A percentile compares a stretch with the other conserved stretches of the same genome.
Evolutionary conservation across 1,140 invertebrate genomes (phyloP).

Genomic region (Linepithema humile): DNA sequence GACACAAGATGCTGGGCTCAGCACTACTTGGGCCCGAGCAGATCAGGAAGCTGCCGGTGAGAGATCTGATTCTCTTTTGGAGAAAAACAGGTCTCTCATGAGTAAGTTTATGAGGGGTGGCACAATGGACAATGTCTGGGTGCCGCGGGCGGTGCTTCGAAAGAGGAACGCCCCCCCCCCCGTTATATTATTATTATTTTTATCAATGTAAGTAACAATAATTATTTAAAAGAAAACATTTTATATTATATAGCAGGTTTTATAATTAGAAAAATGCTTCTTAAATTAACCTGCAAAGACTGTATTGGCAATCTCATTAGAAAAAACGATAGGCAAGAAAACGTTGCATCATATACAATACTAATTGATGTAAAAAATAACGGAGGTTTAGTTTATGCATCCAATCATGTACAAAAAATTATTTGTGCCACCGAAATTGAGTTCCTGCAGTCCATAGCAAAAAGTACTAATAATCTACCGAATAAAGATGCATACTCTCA

Average conservation of each 20-base stretch:
- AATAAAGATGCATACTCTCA: not conserved
- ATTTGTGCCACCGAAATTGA: not conserved
- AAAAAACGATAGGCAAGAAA: not conserved
- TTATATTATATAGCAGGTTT: not conserved
- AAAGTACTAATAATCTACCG: not conserved
- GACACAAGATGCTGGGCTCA: too few relatives aligned
- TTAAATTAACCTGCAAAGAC: not conserved
- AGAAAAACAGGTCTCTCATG: too few relatives aligned
- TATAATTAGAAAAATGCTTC: not conserved
- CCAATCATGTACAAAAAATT: conserved; percentile 1
- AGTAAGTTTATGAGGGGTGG: too few relatives aligned
- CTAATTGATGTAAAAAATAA: not conserved
- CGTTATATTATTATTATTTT: too few relatives aligned
- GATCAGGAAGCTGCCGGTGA: too few relatives aligned
- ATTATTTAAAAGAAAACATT: not conserved
- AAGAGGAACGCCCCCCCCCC: too few relatives aligned
- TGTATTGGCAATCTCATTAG: not conserved
- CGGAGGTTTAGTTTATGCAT: not conserved
- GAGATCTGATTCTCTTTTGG: too few relatives aligned
- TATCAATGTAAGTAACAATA: not conserved
- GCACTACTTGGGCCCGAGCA: too few relatives aligned
- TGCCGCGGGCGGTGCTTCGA: too few relatives aligned
- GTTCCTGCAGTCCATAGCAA: not conserved
- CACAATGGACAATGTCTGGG: too few relatives aligned
- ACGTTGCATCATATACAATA: not conserved